phyloP scores from a whole-genome alignment of 1,140 invertebrate genomes.

The Drosophila santomea region DNA sequence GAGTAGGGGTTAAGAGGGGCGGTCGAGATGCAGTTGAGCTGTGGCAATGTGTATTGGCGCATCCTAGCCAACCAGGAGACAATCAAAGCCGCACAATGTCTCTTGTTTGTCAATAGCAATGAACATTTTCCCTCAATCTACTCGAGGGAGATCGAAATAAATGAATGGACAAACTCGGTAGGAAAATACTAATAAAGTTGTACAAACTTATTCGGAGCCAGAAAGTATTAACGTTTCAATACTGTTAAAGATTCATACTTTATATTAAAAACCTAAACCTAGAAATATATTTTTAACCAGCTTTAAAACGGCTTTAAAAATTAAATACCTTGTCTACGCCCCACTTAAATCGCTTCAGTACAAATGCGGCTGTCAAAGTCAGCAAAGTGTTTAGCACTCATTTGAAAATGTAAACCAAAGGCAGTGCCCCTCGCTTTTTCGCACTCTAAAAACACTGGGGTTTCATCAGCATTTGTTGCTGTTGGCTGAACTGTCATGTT shows the following conservation, averaged over 20 bases:
- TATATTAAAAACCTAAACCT: no score
- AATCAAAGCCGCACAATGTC: constrained; percentile 74
- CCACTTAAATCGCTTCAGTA: constrained; percentile 22
- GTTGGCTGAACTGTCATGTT: constrained; percentile 43
- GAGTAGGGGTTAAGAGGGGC: neutral
- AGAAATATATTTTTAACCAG: no score
- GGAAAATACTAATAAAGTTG: neutral
- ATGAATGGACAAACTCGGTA: neutral
- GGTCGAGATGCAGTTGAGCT: constrained; percentile 38
- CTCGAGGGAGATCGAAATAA: neutral
- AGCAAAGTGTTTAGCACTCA: constrained; percentile 56
- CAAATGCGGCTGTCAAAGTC: constrained; percentile 30
- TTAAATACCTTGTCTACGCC: no score
- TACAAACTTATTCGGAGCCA: neutral
- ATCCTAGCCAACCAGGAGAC: constrained; percentile 47
- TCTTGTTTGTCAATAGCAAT: constrained; percentile 76
- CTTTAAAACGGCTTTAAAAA: neutral
- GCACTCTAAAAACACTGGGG: constrained; percentile 19
- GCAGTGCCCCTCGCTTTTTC: constrained; percentile 5
- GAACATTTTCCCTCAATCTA: constrained; percentile 43
- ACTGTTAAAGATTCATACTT: neutral
- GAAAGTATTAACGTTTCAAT: neutral
- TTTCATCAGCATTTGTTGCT: constrained; percentile 27
- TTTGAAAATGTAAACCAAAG: constrained; percentile 56
- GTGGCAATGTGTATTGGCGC: constrained; percentile 25